Evolutionary conservation across 2,113 vertebrate species (phyloP), one percentile per base, ranked within the genome.

Genomic region (Muntiacus muntjak): DNA sequence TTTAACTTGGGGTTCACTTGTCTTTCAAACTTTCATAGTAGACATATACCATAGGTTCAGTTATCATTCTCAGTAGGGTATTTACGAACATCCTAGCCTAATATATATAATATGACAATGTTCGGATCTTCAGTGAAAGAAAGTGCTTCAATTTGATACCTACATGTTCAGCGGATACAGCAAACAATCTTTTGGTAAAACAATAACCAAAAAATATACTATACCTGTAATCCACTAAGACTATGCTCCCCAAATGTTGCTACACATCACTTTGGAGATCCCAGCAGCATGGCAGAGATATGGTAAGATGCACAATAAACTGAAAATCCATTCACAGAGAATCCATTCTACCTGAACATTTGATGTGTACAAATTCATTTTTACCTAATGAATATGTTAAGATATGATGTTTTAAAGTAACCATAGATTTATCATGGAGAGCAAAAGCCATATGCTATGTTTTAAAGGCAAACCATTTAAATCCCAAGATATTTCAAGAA

Each of bases 401-500:
- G 60, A 81, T 36, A 47, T 2, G 11, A 14, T 52, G 43, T 76
- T 79, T 71, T 74, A 78, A 94, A 58, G 28, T 25, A 76, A 96
- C 1, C 4, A 62, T 6, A 23, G 64, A 47, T 82, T 87, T 5
- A 79, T 19, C 7, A 90, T 84, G 4, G 8, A 62, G 4, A 89
- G 5, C 3, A 97, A 81, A 84, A 40, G 8, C 6, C 30, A 83
- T 2, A 14, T 57, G 28, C 6, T 26, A 76, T 74, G 2, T 71
- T 79, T 87, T 92, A 94, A 83, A 92, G 5, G 57, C 16, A 89
- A 74, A 82, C 36, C 23, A 54, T 43, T 76, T 74, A 78, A n/a
- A 95, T 58, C 0, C 6, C 17, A 95, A 57, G 9, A 83, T 55
- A 57, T 71, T 93, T 50, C 11, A 97, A 52, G 12, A 87, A 79